Evolutionary conservation across 2,888 invertebrate species (phyloP).

Genomic region (Crepidodera aurea): DNA sequence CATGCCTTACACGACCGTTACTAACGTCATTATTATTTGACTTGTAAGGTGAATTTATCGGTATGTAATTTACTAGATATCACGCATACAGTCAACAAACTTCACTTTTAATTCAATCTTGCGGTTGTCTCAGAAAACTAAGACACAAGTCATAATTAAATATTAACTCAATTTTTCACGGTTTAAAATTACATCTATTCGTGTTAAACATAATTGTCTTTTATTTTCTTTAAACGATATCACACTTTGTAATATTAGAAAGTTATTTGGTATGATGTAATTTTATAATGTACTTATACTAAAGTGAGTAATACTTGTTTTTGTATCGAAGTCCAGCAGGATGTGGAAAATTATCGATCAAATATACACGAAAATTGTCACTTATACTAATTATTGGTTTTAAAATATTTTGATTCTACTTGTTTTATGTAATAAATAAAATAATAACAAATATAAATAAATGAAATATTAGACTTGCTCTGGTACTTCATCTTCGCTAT

Average conservation of each 20-base stretch:
- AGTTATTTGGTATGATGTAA: conserved; percentile 31
- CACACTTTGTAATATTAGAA: not conserved
- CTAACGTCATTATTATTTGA: too few relatives aligned
- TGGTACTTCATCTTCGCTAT: too few relatives aligned
- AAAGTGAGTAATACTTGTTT: conserved; percentile 27
- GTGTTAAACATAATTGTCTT: not conserved
- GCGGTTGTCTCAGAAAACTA: not conserved
- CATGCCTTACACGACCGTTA: too few relatives aligned
- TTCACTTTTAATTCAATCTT: too few relatives aligned
- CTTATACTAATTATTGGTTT: not conserved
- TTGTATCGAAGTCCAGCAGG: conserved; percentile 41
- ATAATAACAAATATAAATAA: too few relatives aligned
- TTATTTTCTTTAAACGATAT: not conserved
- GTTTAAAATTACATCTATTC: not conserved
- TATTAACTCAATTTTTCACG: not conserved
- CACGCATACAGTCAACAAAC: too few relatives aligned
- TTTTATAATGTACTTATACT: conserved; percentile 32
- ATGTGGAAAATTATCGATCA: conserved; percentile 2
- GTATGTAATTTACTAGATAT: too few relatives aligned
- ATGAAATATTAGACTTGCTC: too few relatives aligned
- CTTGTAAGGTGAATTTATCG: too few relatives aligned
- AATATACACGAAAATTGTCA: not conserved
- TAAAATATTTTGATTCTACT: not conserved
- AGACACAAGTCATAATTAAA: not conserved
- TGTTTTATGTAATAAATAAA: too few relatives aligned